phyloP scores from a whole-genome alignment of 2,888 invertebrate genomes.

The Drosophila yooni region DNA sequence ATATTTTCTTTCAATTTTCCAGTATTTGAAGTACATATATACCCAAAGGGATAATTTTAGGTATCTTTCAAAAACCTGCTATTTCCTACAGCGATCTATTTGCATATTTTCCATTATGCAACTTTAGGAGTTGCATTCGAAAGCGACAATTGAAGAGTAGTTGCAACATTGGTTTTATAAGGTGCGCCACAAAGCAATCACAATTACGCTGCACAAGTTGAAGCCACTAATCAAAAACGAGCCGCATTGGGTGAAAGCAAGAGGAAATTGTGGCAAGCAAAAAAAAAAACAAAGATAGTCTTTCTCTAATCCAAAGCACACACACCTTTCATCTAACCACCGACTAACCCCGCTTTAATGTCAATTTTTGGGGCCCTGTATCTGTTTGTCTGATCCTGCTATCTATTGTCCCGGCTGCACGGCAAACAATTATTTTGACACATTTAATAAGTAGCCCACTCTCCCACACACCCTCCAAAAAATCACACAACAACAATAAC shows the following conservation, averaged over 20 bases:
- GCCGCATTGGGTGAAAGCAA: slow-evolving; percentile 11
- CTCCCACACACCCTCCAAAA: slow-evolving; percentile 9
- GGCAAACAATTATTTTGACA: slow-evolving; percentile 73
- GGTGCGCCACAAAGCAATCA: slow-evolving; percentile 47
- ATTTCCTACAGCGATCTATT: background rate
- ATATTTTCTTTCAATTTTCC: background rate
- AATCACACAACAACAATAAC: slow-evolving; percentile 33
- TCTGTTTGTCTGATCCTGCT: slow-evolving; percentile 10
- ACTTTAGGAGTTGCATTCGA: slow-evolving; percentile 12
- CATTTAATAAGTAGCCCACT: slow-evolving; percentile 62
- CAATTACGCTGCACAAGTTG: slow-evolving; percentile 44
- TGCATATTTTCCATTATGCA: background rate
- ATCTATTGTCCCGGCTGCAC: slow-evolving; percentile 63
- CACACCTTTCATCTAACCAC: slow-evolving; percentile 37
- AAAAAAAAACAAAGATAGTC: slow-evolving; percentile 5
- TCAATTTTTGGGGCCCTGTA: slow-evolving; percentile 25
- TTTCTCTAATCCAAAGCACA: slow-evolving; percentile 23
- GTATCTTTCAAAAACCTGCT: background rate
- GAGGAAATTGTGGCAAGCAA: slow-evolving; percentile 4
- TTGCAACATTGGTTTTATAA: slow-evolving; percentile 48
- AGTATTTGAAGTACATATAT: background rate
- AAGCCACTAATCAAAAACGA: slow-evolving; percentile 51
- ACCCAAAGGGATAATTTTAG: background rate
- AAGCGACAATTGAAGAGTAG: slow-evolving; percentile 8
- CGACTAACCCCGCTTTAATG: slow-evolving; percentile 52